These are phyloP conservation scores for pig (Sus scrofa) DNA, from an alignment of 2,113 vertebrate species.

Conservation along the genomic window DNA sequence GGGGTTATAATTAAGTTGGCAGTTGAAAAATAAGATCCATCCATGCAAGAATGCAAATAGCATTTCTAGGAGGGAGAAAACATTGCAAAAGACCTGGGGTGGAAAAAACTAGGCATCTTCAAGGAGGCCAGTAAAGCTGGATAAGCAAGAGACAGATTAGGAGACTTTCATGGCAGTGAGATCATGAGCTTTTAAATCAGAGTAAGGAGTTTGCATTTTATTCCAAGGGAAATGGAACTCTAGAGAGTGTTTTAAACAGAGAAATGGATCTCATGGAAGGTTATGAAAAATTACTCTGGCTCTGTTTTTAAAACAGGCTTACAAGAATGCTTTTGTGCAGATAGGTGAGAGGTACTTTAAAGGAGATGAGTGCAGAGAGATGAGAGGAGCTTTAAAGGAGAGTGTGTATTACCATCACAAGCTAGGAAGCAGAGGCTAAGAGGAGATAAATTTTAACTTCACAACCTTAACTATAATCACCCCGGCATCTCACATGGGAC, in stretches of 20 bases:
- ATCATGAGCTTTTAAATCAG: neutral
- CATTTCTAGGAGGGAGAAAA: constrained; percentile 10
- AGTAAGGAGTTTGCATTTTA: neutral
- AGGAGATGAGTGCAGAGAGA: too few species aligned
- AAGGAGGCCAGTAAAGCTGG: neutral
- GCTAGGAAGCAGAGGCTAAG: neutral
- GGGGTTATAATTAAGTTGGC: neutral
- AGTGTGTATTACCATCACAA: neutral
- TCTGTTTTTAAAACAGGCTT: neutral
- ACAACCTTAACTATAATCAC: neutral
- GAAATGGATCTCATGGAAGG: neutral
- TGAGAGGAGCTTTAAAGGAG: neutral
- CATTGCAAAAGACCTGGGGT: neutral
- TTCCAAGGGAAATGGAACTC: neutral
- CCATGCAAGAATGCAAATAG: neutral
- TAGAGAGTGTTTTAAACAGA: neutral
- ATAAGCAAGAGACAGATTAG: neutral
- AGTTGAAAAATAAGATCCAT: neutral
- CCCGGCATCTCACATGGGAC: neutral
- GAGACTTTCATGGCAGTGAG: neutral
- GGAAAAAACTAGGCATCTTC: neutral
- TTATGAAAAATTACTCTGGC: neutral
- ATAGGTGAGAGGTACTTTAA: neutral
- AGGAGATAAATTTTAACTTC: neutral
- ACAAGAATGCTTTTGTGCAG: neutral